phyloP scores from a whole-genome alignment of 2,888 invertebrate species.

The Leptopilina drosophilae region DNA sequence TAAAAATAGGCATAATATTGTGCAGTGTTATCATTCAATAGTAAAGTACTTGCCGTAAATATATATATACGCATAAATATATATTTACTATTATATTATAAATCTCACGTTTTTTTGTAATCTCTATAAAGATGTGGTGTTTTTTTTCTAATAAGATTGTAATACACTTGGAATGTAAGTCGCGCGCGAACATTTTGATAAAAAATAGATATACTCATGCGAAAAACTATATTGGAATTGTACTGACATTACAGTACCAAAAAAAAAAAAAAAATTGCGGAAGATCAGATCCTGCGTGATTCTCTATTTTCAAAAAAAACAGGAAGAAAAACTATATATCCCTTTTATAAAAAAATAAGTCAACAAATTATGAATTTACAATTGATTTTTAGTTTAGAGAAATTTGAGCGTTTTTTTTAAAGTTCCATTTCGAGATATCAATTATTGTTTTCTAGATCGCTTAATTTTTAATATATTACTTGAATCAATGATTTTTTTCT shows the following conservation, averaged over 20 bases:
- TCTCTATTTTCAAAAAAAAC: background rate
- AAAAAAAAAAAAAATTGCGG: slow-evolving; percentile 3
- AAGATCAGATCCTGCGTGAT: slow-evolving; percentile 35
- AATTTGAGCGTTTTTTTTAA: slow-evolving; percentile 24
- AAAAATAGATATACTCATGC: slow-evolving; percentile 36
- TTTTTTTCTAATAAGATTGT: slow-evolving; percentile 6
- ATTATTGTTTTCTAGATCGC: slow-evolving; percentile 19
- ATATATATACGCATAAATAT: slow-evolving; percentile 27
- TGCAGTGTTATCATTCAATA: slow-evolving; percentile 30
- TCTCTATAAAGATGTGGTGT: slow-evolving; percentile 16
- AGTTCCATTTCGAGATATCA: background rate
- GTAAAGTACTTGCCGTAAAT: slow-evolving; percentile 3
- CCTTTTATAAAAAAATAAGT: slow-evolving; percentile 2
- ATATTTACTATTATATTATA: slow-evolving; percentile 38
- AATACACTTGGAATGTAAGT: slow-evolving; percentile 40
- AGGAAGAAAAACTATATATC: background rate
- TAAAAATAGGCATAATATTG: background rate
- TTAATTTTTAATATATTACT: background rate
- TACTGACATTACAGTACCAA: slow-evolving; percentile 29
- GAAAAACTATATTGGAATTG: slow-evolving; percentile 20
- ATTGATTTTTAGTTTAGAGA: slow-evolving; percentile 6
- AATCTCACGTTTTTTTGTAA: slow-evolving; percentile 24
- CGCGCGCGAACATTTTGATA: slow-evolving; percentile 27
- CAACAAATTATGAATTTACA: slow-evolving; percentile 15
- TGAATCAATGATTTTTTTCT: background rate